Base-by-base conservation (phyloP, 2,113 vertebrate genomes). In the Anoplopoma fimbria region DNA sequence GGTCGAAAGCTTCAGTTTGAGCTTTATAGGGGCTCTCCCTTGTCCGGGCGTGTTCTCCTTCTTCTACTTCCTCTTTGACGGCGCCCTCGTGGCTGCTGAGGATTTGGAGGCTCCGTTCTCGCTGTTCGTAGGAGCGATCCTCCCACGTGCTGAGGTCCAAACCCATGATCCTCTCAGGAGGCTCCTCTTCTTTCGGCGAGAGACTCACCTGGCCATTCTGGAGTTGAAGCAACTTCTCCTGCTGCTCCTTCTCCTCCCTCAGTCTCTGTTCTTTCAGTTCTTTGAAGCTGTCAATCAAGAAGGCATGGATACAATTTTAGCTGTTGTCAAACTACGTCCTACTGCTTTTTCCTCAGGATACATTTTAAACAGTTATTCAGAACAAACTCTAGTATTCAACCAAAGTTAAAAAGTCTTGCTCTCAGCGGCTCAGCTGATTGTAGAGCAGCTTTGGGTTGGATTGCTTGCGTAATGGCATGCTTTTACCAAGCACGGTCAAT, bases 71-170 rank as follows among this genome's bases (percentile, higher is more conserved):
- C 61, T 83, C 82, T 2, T 79, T 49, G 9, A 58, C 92, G 33
- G 87, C 84, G 14, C 87, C 93, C 61, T 93, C 90, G 7, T 91
- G 85, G 0, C 82, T 92, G 75, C 92, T 95, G 53, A 87, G 77
- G 61, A 91, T 89, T 36, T 94, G 93, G 63, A 96, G 67, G 49
- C 92, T 95, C 92, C 81, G 94, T 69, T 96, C 94, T 74, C 93
- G 94, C 34, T 94, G 93, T 78, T 96, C 94, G 65, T 95, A 96
- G 0, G 95, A 96, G 69, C 91, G 61, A 10, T 97, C 96, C 81
- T 97, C 96, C 97, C 97, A 97, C 29, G 94, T 93, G 29, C 95
- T 96, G 58, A 96, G 95, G 82, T 97, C 96, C 49, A 96, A 94
- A 21, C 96, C 97, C 76, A 94, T 95, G 83, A 96, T 94, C 69